Evolutionary conservation across 92 coral and sea anemone species (phyloP).

Genomic region (Porites divaricata): DNA sequence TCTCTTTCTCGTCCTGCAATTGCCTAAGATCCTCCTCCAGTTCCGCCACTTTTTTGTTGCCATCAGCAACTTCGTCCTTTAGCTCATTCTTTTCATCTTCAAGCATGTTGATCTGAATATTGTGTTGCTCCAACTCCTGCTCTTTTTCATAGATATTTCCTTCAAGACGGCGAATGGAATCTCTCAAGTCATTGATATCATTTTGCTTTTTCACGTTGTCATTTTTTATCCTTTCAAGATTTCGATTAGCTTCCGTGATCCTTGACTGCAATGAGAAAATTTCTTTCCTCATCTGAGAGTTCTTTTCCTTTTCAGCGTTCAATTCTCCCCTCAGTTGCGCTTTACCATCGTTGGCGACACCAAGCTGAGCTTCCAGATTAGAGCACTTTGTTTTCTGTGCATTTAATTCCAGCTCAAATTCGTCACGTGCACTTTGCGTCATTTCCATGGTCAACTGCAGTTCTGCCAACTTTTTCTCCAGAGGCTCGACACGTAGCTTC

Average conservation of each 20-base stretch:
- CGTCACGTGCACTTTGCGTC: conserved; percentile 88
- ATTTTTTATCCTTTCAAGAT: conserved; percentile 81
- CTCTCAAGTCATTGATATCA: conserved; percentile 88
- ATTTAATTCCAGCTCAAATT: conserved; percentile 84
- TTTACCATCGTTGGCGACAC: conserved; percentile 81
- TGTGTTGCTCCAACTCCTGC: conserved; percentile 84
- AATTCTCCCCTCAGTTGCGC: conserved; percentile 83
- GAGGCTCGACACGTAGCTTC: conserved; percentile 77
- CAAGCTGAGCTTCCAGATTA: conserved; percentile 85
- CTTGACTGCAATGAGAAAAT: conserved; percentile 76
- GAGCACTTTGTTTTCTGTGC: conserved; percentile 77
- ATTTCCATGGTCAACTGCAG: conserved; percentile 85
- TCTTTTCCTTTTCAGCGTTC: conserved; percentile 89
- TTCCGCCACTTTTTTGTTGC: conserved; percentile 83
- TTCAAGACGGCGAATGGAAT: conserved; percentile 85
- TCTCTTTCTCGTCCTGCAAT: conserved; percentile 76
- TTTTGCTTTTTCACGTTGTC: conserved; percentile 90
- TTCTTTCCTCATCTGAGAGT: conserved; percentile 84
- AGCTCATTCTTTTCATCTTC: conserved; percentile 96
- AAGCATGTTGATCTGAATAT: conserved; percentile 91
- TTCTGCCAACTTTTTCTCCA: conserved; percentile 89
- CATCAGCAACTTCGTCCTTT: conserved; percentile 87
- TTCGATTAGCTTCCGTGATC: conserved; percentile 83
- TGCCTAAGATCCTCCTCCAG: conserved; percentile 84
- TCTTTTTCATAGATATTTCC: conserved; percentile 85